Evolutionary conservation across 2,113 vertebrate genomes (phyloP), one percentile per base, ranked within the genome.

Genomic region (Dipodomys ordii): DNA sequence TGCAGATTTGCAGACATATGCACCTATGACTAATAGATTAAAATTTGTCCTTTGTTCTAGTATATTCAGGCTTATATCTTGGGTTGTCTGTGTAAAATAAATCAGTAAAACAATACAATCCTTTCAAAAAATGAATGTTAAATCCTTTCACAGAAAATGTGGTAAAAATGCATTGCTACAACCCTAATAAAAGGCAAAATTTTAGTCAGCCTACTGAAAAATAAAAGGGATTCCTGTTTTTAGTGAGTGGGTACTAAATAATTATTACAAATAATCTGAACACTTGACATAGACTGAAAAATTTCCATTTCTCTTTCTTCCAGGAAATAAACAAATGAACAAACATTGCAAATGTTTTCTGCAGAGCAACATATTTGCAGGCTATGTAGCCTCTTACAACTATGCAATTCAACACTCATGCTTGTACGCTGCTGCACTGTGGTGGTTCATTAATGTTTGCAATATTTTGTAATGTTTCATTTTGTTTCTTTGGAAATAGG

Each of bases 391-490:
- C n/a, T 46, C 6, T 78, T 28, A 32, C 0, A 49, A 32, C 15
- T 73, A 35, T 65, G 18, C 19, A 60, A 30, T 3, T 62, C 4
- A 67, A 8, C 3, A 9, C 6, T 46, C 15, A 44, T 46, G 57
- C 1, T 49, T 87, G 83, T 77, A 9, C 64, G 57, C 1, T 25
- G 46, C 32, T 49, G 25, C 25, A 15, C 46, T 57, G 18, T 60
- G 2, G 9, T 28, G 27, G 10, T 27, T 0, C 3, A 7, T 10
- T 10, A 3, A 67, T 2, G 30, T 2, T 73, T 68, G 46, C 7
- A 32, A 67, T 57, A 11, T 7, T 69, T 5, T 23, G 44, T 82
- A 39, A 39, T 39, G 39, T 68, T 60, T 18, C 35, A 22, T 39
- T 49, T 19, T 16, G 2, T 2, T 49, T 65, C 88, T 80, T 80